phyloP scores from a whole-genome alignment of 2,888 invertebrate genomes.

The Mythimna albipuncta region DNA sequence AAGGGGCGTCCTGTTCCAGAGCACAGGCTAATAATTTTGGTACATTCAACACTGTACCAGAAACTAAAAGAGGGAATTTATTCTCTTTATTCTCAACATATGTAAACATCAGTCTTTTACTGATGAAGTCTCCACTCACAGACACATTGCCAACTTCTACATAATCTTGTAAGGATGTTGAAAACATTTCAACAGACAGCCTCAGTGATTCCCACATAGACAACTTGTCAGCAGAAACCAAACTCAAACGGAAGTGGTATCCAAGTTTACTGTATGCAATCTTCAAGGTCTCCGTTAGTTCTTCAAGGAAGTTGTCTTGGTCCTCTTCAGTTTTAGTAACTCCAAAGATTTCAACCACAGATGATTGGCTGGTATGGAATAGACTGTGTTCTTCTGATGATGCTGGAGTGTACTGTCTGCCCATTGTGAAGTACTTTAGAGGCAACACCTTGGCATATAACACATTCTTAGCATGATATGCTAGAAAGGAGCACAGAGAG shows the following conservation, averaged over 20 bases:
- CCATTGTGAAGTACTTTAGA: constrained; percentile 92
- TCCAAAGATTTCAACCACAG: constrained; percentile 92
- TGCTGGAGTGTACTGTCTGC: constrained; percentile 92
- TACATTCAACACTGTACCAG: constrained; percentile 94
- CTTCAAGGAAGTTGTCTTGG: constrained; percentile 89
- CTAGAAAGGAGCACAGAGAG: constrained; percentile 93
- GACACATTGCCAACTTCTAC: constrained; percentile 94
- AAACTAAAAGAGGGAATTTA: constrained; percentile 92
- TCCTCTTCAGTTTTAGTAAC: constrained; percentile 87
- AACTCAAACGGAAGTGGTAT: constrained; percentile 92
- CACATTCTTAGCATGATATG: constrained; percentile 93
- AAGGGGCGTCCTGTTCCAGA: constrained; percentile 91
- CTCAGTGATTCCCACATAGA: constrained; percentile 92
- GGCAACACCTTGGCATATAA: constrained; percentile 92
- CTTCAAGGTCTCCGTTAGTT: constrained; percentile 87
- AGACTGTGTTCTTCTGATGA: constrained; percentile 86
- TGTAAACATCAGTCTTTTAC: constrained; percentile 94
- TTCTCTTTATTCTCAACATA: constrained; percentile 91
- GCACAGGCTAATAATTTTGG: constrained; percentile 94
- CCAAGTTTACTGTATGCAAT: constrained; percentile 92
- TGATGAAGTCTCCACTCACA: constrained; percentile 93
- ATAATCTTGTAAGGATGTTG: constrained; percentile 91
- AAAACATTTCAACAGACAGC: constrained; percentile 94
- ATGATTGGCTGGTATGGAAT: constrained; percentile 93
- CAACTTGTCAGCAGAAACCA: constrained; percentile 91